Evolutionary conservation across 1,140 invertebrate species (phyloP).

Genomic region (Dolichoris vasculosae): DNA sequence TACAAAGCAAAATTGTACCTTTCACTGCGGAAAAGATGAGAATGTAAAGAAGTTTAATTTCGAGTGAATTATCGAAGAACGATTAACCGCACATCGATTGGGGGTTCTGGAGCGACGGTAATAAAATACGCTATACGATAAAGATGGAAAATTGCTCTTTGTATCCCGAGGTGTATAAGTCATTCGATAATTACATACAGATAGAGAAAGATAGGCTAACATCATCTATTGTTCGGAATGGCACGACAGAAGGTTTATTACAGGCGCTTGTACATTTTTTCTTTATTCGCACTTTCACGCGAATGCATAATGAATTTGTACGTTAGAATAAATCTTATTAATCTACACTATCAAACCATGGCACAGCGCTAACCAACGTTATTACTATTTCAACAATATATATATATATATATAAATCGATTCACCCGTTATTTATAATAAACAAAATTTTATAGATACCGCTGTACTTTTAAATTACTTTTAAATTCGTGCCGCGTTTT

Average conservation of each 20-base stretch:
- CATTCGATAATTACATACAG: slow-evolving; percentile 23
- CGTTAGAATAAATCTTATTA: background rate
- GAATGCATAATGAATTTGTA: background rate
- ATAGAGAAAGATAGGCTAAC: background rate
- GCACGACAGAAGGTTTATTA: too few species aligned
- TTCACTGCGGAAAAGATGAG: background rate
- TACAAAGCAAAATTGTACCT: background rate
- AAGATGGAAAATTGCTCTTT: slow-evolving; percentile 52
- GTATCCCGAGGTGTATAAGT: slow-evolving; percentile 2
- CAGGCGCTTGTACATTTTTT: too few species aligned
- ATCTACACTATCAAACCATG: too few species aligned
- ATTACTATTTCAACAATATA: too few species aligned
- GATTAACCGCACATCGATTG: slow-evolving; percentile 41
- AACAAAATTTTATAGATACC: too few species aligned
- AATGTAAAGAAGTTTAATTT: slow-evolving; percentile 34
- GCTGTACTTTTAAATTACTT: too few species aligned
- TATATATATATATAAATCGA: too few species aligned
- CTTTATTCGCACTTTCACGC: background rate
- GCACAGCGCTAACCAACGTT: too few species aligned
- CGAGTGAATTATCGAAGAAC: slow-evolving; percentile 39
- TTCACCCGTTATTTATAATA: too few species aligned
- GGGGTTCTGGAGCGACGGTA: slow-evolving; percentile 1
- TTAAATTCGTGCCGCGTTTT: too few species aligned
- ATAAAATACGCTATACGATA: slow-evolving; percentile 33
- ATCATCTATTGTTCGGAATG: background rate